phyloP scores from a whole-genome alignment of 2,888 invertebrate species.

The Agriopis aurantiaria region DNA sequence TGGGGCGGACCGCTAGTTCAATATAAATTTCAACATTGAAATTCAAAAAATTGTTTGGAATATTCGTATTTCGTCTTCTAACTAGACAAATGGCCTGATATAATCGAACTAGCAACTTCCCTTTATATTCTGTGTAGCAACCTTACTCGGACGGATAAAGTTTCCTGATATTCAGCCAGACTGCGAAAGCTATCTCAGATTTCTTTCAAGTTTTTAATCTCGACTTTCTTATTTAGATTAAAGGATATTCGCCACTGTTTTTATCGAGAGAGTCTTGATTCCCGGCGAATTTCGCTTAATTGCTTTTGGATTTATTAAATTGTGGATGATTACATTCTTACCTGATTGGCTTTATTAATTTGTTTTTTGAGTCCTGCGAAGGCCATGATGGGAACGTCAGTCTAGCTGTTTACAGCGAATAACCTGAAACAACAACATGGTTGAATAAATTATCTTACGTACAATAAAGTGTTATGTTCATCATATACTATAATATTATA shows the following conservation, averaged over 20 bases:
- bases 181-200: conserved; percentile 50
- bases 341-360: conserved; percentile 99
- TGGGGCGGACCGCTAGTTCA: too few relatives aligned
- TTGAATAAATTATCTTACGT: too few relatives aligned
- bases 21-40: too few relatives aligned
- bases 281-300: conserved; percentile 41
- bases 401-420: conserved; percentile 50
- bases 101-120: background rate
- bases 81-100: conserved; percentile 29
- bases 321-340: conserved; percentile 72
- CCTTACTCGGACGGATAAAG: conserved; percentile 35
- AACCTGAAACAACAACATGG: conserved; percentile 55
- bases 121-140: too few relatives aligned
- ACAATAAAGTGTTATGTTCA: too few relatives aligned
- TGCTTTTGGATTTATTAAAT: conserved; percentile 35
- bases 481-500: too few relatives aligned
- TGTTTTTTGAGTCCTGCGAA: conserved; percentile 99
- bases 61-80: background rate
- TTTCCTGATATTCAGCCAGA: conserved; percentile 50
- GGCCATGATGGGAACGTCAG: conserved; percentile 91
- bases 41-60: too few relatives aligned
- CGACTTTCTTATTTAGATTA: conserved; percentile 47
- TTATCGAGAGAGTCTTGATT: conserved; percentile 43
- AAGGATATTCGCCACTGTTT: conserved; percentile 40
- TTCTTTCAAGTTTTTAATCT: conserved; percentile 61